A percentile compares a stretch with the other conserved stretches of the same genome.
These are phyloP conservation scores for Danio kyathit DNA, from an alignment of 2,797 vertebrate genomes.

Conservation along the genomic window DNA sequence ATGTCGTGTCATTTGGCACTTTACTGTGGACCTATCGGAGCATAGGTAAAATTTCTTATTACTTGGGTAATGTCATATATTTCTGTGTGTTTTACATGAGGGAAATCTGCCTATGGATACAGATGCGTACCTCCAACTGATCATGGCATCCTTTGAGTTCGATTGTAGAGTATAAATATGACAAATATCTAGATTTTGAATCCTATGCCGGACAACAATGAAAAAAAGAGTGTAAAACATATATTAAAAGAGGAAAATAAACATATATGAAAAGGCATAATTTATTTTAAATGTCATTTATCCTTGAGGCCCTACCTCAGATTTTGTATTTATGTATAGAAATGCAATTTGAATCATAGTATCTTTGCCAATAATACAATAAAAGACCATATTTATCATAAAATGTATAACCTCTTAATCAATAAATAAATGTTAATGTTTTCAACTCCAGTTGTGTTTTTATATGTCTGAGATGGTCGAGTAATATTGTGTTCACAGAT, in stretches of 20 bases:
- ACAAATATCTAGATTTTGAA: constrained; percentile 83
- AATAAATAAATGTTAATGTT: constrained; percentile 98
- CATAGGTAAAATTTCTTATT: constrained; percentile 95
- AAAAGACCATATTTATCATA: constrained; percentile 90
- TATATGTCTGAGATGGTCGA: constrained; percentile 51
- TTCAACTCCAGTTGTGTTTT: constrained; percentile 77
- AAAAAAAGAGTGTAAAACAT: constrained; percentile 1
- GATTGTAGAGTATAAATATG: constrained; percentile 75
- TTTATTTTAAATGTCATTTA: constrained; percentile 91
- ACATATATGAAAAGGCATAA: constrained; percentile 87
- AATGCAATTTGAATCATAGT: constrained; percentile 98
- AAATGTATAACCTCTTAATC: constrained; percentile 91
- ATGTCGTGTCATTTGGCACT: constrained; percentile 92
- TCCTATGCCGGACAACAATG: constrained; percentile 80
- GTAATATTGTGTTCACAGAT: neutral
- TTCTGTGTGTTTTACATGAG: constrained; percentile 89
- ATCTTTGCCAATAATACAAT: constrained; percentile 97
- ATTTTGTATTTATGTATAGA: constrained; percentile 99
- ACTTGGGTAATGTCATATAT: constrained; percentile 95
- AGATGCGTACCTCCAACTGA: constrained; percentile 92
- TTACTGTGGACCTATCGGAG: constrained; percentile 91
- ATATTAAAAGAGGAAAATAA: constrained; percentile 27
- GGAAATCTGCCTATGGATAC: constrained; percentile 95
- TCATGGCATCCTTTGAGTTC: constrained; percentile 84
- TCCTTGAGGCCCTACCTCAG: constrained; percentile 99